phyloP scores from a whole-genome alignment of 2,113 vertebrate genomes.

The Festucalex cinctus region DNA sequence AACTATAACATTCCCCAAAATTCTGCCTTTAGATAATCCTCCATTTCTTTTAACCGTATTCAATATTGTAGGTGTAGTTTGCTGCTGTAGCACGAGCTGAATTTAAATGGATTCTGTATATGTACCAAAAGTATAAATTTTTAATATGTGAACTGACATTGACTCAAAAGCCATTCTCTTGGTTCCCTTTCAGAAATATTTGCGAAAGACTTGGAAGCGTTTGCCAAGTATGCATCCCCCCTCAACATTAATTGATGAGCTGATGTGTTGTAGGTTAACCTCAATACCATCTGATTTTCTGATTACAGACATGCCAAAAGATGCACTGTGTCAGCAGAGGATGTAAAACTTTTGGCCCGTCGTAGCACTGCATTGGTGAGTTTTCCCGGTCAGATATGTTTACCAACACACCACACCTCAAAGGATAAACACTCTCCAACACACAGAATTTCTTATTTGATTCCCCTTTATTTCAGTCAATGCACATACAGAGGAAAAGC shows the following conservation, averaged over 20 bases:
- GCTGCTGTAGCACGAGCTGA: neutral
- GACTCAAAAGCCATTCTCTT: neutral
- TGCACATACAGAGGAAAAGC: conserved; percentile 71
- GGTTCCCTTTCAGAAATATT: conserved; percentile 79
- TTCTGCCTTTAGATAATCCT: no score
- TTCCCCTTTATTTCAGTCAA: conserved; percentile 57
- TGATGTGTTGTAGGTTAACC: neutral
- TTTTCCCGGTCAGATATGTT: neutral
- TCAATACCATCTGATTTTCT: neutral
- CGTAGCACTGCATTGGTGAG: conserved; percentile 88
- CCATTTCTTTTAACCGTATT: no score
- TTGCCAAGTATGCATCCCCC: conserved; percentile 80
- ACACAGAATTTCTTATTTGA: conserved; percentile 32
- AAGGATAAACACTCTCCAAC: conserved; percentile 27
- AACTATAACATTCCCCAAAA: no score
- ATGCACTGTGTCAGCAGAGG: conserved; percentile 81
- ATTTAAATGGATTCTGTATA: neutral
- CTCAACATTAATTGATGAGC: neutral
- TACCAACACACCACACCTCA: neutral
- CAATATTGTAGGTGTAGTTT: neutral
- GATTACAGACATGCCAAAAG: conserved; percentile 85
- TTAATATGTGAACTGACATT: no score
- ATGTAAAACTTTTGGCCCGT: conserved; percentile 87
- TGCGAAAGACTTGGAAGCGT: conserved; percentile 90
- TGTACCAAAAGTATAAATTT: neutral